A percentile compares a stretch with the other conserved stretches of the same genome.
Conservation (phyloP, 2,113 vertebrate species). For the Crocuta crocuta region DNA sequence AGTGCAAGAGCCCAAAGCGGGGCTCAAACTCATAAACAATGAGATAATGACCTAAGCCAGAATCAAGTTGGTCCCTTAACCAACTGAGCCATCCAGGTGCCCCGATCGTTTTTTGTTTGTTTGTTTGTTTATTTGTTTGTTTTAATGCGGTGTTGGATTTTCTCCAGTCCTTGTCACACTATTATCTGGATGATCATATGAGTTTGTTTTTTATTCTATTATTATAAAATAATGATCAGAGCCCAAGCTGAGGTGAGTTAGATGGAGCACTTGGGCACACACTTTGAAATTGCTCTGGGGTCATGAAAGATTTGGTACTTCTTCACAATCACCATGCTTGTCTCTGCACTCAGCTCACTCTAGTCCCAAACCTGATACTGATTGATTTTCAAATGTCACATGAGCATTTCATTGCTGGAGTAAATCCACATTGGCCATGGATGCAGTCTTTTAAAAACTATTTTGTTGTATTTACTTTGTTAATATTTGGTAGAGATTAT, state of each 20-base stretch:
- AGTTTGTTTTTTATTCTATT: not conserved
- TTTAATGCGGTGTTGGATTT: not conserved
- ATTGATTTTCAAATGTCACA: not conserved
- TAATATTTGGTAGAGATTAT: not conserved
- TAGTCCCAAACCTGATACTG: not conserved
- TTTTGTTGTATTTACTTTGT: not conserved
- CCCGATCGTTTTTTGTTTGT: not conserved
- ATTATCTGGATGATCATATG: not conserved
- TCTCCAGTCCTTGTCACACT: not conserved
- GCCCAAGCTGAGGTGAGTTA: not conserved
- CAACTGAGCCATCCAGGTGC: no score
- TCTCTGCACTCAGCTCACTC: not conserved
- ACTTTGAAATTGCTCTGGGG: not conserved
- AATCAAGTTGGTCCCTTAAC: no score
- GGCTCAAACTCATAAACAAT: no score
- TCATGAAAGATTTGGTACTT: not conserved
- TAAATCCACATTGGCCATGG: not conserved
- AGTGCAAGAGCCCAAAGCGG: no score
- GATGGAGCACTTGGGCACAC: not conserved
- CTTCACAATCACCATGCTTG: not conserved
- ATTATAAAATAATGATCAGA: not conserved
- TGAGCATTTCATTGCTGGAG: not conserved
- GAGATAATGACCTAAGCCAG: no score
- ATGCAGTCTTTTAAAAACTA: not conserved
- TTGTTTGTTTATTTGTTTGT: not conserved